A percentile compares a stretch with the other conserved stretches of the same genome.
Conservation (phyloP, 2,888 invertebrate genomes). For the Eupithecia centaureata region DNA sequence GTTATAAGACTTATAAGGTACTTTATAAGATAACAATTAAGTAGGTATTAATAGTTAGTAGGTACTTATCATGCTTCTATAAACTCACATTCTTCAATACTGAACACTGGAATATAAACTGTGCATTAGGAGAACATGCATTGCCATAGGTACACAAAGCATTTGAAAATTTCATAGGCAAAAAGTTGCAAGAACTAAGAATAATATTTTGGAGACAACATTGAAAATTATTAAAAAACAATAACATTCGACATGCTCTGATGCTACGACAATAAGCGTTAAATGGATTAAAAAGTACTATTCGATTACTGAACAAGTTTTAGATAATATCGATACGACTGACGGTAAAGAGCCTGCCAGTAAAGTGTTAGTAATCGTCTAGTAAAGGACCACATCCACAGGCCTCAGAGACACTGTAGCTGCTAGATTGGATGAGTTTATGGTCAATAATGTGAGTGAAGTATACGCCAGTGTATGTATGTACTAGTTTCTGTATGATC, state of each 20-base stretch:
- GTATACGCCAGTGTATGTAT: slow-evolving; percentile 79
- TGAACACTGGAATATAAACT: slow-evolving; percentile 37
- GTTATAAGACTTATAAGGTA: no score
- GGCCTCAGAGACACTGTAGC: slow-evolving; percentile 67
- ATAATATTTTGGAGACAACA: slow-evolving; percentile 34
- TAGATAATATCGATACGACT: slow-evolving; percentile 5
- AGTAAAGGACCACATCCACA: slow-evolving; percentile 75
- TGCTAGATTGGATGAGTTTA: slow-evolving; percentile 76
- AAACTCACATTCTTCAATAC: slow-evolving; percentile 36
- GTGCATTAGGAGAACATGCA: slow-evolving; percentile 66
- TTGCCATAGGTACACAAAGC: slow-evolving; percentile 66
- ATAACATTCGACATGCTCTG: slow-evolving; percentile 64
- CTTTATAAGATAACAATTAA: slow-evolving; percentile 6
- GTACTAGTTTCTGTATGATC: slow-evolving; percentile 77
- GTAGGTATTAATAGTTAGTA: no score
- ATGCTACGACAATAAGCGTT: slow-evolving; percentile 68
- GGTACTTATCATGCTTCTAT: slow-evolving; percentile 43
- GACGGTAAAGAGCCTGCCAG: slow-evolving; percentile 7
- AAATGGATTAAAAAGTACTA: slow-evolving; percentile 55
- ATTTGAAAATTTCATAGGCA: slow-evolving; percentile 49
- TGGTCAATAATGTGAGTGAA: slow-evolving; percentile 81
- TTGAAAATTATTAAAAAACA: slow-evolving; percentile 37
- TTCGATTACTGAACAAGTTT: slow-evolving; percentile 61
- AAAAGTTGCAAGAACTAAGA: slow-evolving; percentile 37
- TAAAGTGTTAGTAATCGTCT: slow-evolving; percentile 61